Base-by-base conservation (phyloP, 2,888 invertebrate genomes). In the Galerucella pusilla region DNA sequence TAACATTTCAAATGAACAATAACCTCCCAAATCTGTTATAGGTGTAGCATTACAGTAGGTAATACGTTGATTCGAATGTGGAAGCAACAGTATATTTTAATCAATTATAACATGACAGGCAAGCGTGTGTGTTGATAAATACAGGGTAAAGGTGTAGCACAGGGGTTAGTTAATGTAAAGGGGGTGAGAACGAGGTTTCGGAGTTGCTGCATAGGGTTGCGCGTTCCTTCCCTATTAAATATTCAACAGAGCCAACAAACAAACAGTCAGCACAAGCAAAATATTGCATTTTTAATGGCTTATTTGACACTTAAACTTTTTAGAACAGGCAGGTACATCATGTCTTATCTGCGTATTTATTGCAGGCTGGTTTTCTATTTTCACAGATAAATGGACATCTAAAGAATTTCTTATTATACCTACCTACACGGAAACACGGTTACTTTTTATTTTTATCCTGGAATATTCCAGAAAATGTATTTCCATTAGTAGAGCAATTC, bases 271-370 rank as follows among this genome's bases (percentile, higher is more conserved):
- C 80, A 79, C 78, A 79, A 80, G 79, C 79, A 80, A 83, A 81
- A 82, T 78, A 79, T 77, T 81, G 74, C 81, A 82, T 82, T 84
- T 85, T 85, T 83, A 81, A 84, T 82, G 81, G 80, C 80, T 80
- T 81, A 80, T 83, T 82, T 83, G 82, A 82, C 82, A 83, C 80
- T 80, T 80, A 83, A 81, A 82, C 77, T 82, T 81, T 81, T 81
- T 81, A 80, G 80, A 82, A 78, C 74, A 74, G 76, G 74, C 80
- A 74, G 76, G 74, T 80, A 81, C 79, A 81, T 61, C 61, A 61
- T 61, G 61, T 25, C 61, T 61, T 61, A 61, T 61, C 61, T 14
- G 61, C n/a, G n/a, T 61, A 61, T 61, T 61, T 61, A 61, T 28
- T 35, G n/a, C n/a, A 0, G 5, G 28, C 5, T 35, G 28, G 28